Base-by-base conservation (phyloP, 1,140 invertebrate genomes). In the Leguminivora glycinivorella region DNA sequence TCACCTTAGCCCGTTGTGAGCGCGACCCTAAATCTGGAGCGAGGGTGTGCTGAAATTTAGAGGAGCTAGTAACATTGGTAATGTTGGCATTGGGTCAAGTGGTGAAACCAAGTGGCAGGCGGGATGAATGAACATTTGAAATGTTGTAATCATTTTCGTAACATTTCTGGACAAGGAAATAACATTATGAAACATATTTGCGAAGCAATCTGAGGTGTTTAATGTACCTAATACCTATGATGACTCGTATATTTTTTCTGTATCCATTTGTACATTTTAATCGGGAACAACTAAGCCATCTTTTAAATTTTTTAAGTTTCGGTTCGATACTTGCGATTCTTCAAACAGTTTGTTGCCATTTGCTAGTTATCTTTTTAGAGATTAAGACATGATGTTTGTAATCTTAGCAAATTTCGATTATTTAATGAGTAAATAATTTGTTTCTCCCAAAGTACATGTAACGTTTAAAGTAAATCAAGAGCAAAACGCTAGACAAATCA, bases 1-100 rank as follows among this genome's bases (percentile, higher is more conserved):
- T 83, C 83, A 86, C 80, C 82, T 87, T 74, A 24, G 70, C 71
- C 71, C 72, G 77, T 78, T 70, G 67, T 63, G 47, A 52, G 47
- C 9, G 66, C 74, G 72, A 72, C 52, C 72, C 73, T 76, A 78
- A 77, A 78, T 82, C 72, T 72, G 52, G 58, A 66, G 70, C 70
- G 79, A 66, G 52, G 75, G 68, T 77, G 77, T 63, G 29, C 72
- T 69, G 47, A 52, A 52, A 52, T 22, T 52, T 22, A 22, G 34
- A 3, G 19, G 19, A 52, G 47, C 47, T n/a, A 22, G 19, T n/a
- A n/a, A n/a, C n/a, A n/a, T 52, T 52, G 7, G 47, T 19, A 22
- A 43, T 43, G 43, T 52, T 52, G 47, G 38, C 10, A 40, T 40
- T 40, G 38, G 38, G 47, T 22, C 19, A 52, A 52, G 7, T 22